Base-by-base conservation (phyloP, 2,113 vertebrate genomes). In the Rhegmatorhina hoffmannsi region DNA sequence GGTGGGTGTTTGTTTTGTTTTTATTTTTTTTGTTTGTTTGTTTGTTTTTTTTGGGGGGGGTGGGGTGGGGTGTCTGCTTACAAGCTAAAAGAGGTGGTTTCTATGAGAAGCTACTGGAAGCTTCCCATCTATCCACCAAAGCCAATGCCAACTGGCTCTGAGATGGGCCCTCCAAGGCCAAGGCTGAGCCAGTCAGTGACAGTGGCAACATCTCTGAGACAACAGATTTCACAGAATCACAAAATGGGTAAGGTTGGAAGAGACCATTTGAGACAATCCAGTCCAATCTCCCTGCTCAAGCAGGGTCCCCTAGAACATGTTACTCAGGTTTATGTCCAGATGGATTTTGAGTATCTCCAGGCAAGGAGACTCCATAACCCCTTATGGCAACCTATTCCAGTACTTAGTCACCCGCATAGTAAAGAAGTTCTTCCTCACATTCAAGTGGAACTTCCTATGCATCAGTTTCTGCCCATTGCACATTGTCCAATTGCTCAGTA, bases 91-190 rank as follows among this genome's bases (percentile, higher is more conserved):
- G 38, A 38, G 38, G 26, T 38, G 43, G 56, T 46, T 76, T 62
- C n/a, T 62, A 28, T 49, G 34, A 77, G 34, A 62, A 77, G 44
- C 34, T 77, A 44, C 20, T 31, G 10, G 58, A 62, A 77, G 34
- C 20, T 49, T 62, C 44, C 20, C 3, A 3, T 49, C n/a, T 36
- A 26, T 38, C 21, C 44, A 18, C 14, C 10, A 49, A 12, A 62
- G 44, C 11, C 56, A 60, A 7, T 24, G 33, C 26, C 56, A 77
- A 6, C n/a, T 23, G 9, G 26, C 25, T 49, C 5, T 0, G 0
- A 59, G 31, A 47, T 13, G 38, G 44, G 12, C 14, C 28, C 6
- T 3, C 33, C 2, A 0, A 44, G 44, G 28, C 28, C 50, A 73
- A 52, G 44, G n/a, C 44, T 52, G 52, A 78, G 36, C 28, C 59